Conservation (phyloP, 1,140 invertebrate species). For the Macrosteles quadrilineatus region DNA sequence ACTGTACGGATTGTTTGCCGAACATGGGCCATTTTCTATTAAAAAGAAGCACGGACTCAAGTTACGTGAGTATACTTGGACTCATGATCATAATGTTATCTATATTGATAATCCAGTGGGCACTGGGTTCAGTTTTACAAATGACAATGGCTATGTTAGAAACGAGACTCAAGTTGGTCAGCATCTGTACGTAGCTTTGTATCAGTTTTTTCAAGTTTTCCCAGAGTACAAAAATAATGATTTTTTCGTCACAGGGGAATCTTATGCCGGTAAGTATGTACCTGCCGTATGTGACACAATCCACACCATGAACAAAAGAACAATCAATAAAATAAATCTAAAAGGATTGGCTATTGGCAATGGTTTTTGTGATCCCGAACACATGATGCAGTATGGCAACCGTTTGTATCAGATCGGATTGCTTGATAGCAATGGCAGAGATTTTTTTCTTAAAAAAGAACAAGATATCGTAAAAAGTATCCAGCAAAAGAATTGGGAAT, state of each 20-base stretch:
- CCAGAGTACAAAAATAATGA: slow-evolving; percentile 38
- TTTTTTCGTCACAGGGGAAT: slow-evolving; percentile 55
- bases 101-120: slow-evolving; percentile 90
- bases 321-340: slow-evolving; percentile 43
- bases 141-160: slow-evolving; percentile 41
- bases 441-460: slow-evolving; percentile 13
- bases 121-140: slow-evolving; percentile 76
- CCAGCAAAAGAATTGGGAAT: slow-evolving; percentile 24
- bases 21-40: slow-evolving; percentile 52
- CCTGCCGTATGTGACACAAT: slow-evolving; percentile 50
- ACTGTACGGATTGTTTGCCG: slow-evolving; percentile 69
- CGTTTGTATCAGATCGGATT: slow-evolving; percentile 66
- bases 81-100: slow-evolving; percentile 70
- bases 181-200: slow-evolving; percentile 64
- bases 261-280: slow-evolving; percentile 60
- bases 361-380: slow-evolving; percentile 64
- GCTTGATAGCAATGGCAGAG: slow-evolving; percentile 55
- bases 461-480: slow-evolving; percentile 23
- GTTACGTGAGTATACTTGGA: slow-evolving; percentile 72
- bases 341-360: slow-evolving; percentile 64
- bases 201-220: slow-evolving; percentile 72
- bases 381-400: slow-evolving; percentile 62
- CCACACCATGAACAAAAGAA: slow-evolving; percentile 44
- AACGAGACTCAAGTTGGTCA: slow-evolving; percentile 55
- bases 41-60: slow-evolving; percentile 45